Evolutionary conservation across 2,113 vertebrate species (phyloP), one percentile per base, ranked within the genome.

Genomic region (Procavia capensis): DNA sequence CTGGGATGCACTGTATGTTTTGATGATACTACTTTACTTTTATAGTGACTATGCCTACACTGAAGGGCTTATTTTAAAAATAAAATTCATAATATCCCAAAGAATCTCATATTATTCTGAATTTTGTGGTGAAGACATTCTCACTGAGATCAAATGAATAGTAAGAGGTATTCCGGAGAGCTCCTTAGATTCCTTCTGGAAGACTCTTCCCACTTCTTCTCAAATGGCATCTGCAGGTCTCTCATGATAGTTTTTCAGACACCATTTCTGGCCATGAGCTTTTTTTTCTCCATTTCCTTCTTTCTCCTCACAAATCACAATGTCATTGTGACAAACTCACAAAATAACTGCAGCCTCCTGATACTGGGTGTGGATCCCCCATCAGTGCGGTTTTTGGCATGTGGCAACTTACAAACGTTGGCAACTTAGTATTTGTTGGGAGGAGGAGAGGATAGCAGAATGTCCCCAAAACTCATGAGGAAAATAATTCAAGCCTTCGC

Each of bases 401-500:
- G 61, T 50, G 2, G 10, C 1, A 2, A 61, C 34, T n/a, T 61
- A 14, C 82, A 75, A 88, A 72, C 57, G 75, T 0, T 45, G 64
- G 75, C 82, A 57, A 25, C 59, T 45, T 68, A 27, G 41, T 50
- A 6, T 0, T 25, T 50, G 8, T 0, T 25, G 24, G 41, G 29
- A 34, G 72, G 64, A 47, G 63, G 36, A 78, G 84, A 80, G 10
- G 27, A 85, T 54, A 63, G 74, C 4, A 75, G 34, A 31, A 54
- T 25, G 9, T 57, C 43, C 86, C 82, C 13, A 0, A 61, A 70
- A 80, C 63, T 82, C 75, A 41, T 29, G 9, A 29, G 16, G 41
- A 74, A 66, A 83, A 29, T 34, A 96, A 93, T 34, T 85, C 78
- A 95, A 92, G 36, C 1, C n/a, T 95, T 89, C 84, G 84, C 43